phyloP scores from a whole-genome alignment of 2,797 vertebrate genomes.

The Peromyscus nudipes region DNA sequence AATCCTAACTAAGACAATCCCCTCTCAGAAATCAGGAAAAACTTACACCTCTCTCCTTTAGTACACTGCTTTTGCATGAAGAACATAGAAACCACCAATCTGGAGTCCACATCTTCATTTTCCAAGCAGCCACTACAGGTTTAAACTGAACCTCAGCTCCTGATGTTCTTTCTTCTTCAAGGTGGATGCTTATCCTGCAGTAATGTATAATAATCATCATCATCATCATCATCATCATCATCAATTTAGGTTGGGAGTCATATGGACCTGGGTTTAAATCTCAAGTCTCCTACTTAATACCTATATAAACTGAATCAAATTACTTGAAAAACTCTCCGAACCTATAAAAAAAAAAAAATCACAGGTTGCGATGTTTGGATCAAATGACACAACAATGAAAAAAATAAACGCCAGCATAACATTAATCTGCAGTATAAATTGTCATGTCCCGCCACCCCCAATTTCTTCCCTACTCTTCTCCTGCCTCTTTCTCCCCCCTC shows the following conservation, averaged over 20 bases:
- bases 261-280: conserved; percentile 53
- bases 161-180: conserved; percentile 66
- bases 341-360: neutral
- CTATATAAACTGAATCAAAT: conserved; percentile 39
- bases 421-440: neutral
- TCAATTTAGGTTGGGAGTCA: conserved; percentile 48
- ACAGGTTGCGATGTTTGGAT: neutral
- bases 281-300: neutral
- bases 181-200: conserved; percentile 60
- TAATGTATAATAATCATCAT: conserved; percentile 20
- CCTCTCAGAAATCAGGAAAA: conserved; percentile 47
- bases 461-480: neutral
- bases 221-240: neutral
- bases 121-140: conserved; percentile 56
- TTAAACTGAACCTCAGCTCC: conserved; percentile 60
- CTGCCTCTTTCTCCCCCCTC: neutral
- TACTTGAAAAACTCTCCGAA: conserved; percentile 28
- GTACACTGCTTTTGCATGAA: conserved; percentile 47
- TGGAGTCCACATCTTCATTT: conserved; percentile 56
- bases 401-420: neutral
- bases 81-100: conserved; percentile 58
- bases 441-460: neutral
- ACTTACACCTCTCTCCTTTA: conserved; percentile 72
- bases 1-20: neutral
- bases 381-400: neutral